Evolutionary conservation across 2,888 invertebrate genomes (phyloP).

Genomic region (Drosophila demipolita): DNA sequence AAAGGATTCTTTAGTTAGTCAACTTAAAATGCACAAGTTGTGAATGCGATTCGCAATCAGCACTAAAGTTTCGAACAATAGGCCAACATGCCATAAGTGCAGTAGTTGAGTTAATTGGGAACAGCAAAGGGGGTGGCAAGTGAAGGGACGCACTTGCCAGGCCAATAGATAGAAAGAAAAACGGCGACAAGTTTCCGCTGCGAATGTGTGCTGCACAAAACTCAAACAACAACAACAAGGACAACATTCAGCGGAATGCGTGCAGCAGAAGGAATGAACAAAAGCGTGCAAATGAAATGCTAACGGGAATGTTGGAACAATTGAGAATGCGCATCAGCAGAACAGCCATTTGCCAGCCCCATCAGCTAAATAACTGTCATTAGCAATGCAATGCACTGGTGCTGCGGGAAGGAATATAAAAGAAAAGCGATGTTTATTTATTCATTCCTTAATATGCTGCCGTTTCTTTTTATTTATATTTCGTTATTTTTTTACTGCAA

Average conservation of each 20-base stretch:
- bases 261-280: constrained; percentile 39
- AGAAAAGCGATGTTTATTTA: constrained; percentile 28
- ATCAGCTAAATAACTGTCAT: constrained; percentile 28
- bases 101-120: constrained; percentile 34
- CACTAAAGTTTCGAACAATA: constrained; percentile 55
- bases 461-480: constrained; percentile 35
- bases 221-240: constrained; percentile 46
- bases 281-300: constrained; percentile 27
- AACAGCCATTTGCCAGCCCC: constrained; percentile 7
- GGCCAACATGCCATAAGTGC: constrained; percentile 43
- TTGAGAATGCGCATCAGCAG: constrained; percentile 2
- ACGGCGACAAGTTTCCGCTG: constrained; percentile 57
- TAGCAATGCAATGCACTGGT: not conserved
- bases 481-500: constrained; percentile 54
- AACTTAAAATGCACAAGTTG: constrained; percentile 32
- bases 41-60: constrained; percentile 33
- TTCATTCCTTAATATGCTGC: constrained; percentile 68
- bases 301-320: not conserved
- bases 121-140: not conserved
- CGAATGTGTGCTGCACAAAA: constrained; percentile 45
- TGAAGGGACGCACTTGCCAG: not conserved
- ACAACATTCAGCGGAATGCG: constrained; percentile 6
- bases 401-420: constrained; percentile 1
- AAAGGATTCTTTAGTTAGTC: not conserved
- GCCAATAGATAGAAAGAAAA: constrained; percentile 7